Conservation (phyloP, 2,113 vertebrate genomes). For the Microcebus lehilahytsara region DNA sequence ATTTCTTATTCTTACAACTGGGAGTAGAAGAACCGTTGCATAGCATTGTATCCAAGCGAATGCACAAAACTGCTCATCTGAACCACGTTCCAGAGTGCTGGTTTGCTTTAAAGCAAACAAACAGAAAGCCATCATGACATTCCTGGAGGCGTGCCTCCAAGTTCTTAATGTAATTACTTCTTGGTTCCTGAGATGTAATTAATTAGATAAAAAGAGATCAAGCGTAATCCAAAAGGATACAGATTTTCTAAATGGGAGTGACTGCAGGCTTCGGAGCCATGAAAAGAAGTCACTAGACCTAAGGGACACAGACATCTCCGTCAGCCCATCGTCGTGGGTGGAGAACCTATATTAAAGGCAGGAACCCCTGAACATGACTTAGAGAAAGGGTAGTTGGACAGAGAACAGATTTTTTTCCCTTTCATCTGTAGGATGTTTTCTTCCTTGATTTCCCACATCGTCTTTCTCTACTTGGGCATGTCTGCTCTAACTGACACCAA, state of each 20-base stretch:
- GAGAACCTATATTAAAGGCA: constrained; percentile 49
- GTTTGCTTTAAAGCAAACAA: constrained; percentile 64
- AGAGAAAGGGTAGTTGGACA: background rate
- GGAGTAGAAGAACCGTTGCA: background rate
- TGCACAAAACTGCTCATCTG: constrained; percentile 20
- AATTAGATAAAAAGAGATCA: constrained; percentile 71
- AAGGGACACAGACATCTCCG: background rate
- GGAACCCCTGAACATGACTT: background rate
- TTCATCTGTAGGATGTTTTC: constrained; percentile 30
- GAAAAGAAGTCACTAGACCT: background rate
- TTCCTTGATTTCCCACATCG: constrained; percentile 36
- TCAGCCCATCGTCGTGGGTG: background rate
- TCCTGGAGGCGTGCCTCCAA: constrained; percentile 61
- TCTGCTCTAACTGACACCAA: constrained; percentile 66
- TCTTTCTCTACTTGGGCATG: background rate
- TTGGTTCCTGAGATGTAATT: constrained; percentile 64
- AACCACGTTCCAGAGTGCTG: constrained; percentile 21
- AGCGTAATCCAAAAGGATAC: constrained; percentile 16
- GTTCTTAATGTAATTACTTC: constrained; percentile 51
- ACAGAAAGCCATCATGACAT: constrained; percentile 55
- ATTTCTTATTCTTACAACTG: background rate
- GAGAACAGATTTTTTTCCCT: background rate
- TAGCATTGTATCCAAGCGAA: background rate
- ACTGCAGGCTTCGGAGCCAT: background rate
- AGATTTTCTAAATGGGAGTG: background rate